These are phyloP conservation scores for Nysson spinosus DNA, from an alignment of 2,888 invertebrate genomes.

Conservation along the genomic window DNA sequence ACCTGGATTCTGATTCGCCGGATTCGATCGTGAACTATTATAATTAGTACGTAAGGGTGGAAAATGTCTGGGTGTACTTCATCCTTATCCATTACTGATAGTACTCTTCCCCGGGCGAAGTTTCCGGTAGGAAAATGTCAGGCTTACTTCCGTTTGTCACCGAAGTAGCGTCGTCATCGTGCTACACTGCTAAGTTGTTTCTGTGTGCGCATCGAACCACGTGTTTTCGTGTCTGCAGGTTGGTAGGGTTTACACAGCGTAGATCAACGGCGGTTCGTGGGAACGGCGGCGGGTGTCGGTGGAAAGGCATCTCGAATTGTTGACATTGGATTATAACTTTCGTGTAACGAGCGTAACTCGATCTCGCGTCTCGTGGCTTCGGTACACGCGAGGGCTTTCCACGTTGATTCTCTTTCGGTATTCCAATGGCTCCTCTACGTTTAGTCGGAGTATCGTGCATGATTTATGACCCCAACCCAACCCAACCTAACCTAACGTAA, in stretches of 20 bases:
- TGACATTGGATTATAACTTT: conserved; percentile 66
- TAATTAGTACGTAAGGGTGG: no score
- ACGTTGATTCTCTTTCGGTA: neutral
- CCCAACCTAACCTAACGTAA: neutral
- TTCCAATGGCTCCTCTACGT: neutral
- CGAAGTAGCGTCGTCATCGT: no score
- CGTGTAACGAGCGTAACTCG: conserved; percentile 50
- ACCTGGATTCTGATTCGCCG: no score
- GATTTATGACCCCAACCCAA: conserved; percentile 27
- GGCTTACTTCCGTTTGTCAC: no score
- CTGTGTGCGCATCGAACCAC: no score
- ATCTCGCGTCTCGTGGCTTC: conserved; percentile 45
- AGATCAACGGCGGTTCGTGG: conserved; percentile 26
- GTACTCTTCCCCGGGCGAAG: no score
- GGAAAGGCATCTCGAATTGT: conserved; percentile 55
- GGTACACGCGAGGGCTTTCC: neutral
- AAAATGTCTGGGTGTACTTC: no score
- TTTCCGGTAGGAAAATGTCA: no score
- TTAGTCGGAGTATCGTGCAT: conserved; percentile 19
- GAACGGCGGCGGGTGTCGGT: conserved; percentile 2
- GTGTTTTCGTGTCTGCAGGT: no score
- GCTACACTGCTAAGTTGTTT: no score
- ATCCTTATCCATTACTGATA: no score
- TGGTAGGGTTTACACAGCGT: conserved; percentile 27
- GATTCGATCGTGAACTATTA: no score